These are phyloP conservation scores for Geotria australis DNA, from an alignment of 2,797 vertebrate genomes.

Conservation along the genomic window DNA sequence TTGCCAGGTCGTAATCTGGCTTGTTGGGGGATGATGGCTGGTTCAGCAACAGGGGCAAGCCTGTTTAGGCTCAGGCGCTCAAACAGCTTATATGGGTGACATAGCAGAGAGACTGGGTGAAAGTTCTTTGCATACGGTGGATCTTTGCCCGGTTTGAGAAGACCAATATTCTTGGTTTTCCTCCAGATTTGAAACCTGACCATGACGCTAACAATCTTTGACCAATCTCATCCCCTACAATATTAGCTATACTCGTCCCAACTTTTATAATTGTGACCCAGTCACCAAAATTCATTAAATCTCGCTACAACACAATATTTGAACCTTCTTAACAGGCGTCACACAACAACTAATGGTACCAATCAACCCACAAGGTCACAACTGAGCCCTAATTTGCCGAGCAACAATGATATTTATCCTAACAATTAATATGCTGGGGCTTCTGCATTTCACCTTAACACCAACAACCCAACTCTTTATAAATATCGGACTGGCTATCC, in stretches of 20 bases:
- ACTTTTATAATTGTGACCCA: accelerated
- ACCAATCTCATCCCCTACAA: conserved; percentile 5
- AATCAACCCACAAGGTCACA: accelerated
- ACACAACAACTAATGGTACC: conserved; percentile 2
- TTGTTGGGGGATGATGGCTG: too few species aligned
- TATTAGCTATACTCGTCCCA: accelerated
- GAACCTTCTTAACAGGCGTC: background rate
- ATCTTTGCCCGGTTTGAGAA: too few species aligned
- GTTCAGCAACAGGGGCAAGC: too few species aligned
- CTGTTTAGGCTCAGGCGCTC: too few species aligned
- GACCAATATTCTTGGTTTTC: too few species aligned
- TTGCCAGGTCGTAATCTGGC: too few species aligned
- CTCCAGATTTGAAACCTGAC: too few species aligned
- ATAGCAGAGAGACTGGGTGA: too few species aligned
- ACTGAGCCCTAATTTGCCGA: background rate
- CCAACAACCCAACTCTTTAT: conserved; percentile 6
- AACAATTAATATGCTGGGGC: background rate
- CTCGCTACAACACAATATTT: background rate
- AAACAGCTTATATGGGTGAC: too few species aligned
- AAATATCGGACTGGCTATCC: background rate
- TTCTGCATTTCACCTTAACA: conserved; percentile 5
- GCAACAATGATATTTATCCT: conserved; percentile 1
- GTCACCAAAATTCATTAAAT: accelerated
- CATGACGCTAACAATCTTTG: conserved; percentile 7
- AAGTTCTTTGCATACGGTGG: too few species aligned